phyloP scores from a whole-genome alignment of 2,113 vertebrate species.

The Sardina pilchardus region DNA sequence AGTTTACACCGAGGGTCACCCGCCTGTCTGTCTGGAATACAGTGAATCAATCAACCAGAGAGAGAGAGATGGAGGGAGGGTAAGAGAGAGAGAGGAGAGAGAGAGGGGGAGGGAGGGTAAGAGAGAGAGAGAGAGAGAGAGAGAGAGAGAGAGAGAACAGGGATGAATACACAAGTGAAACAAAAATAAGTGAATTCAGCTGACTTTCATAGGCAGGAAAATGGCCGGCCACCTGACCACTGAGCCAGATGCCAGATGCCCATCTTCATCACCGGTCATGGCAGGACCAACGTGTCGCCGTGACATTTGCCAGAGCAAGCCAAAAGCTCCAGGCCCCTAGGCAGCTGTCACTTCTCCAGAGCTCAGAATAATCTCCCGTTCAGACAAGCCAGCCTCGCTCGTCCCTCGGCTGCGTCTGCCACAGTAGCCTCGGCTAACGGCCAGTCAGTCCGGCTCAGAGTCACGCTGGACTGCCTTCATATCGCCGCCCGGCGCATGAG shows the following conservation, averaged over 20 bases:
- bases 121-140: background rate
- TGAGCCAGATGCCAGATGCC: background rate
- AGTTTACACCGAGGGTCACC: constrained; percentile 35
- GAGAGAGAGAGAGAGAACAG: background rate
- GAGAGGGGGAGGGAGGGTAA: background rate
- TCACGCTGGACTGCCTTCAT: background rate
- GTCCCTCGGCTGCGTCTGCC: background rate
- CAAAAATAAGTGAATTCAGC: constrained; percentile 49
- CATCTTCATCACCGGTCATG: constrained; percentile 42
- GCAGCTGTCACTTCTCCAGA: background rate
- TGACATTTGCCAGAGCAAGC: constrained; percentile 26
- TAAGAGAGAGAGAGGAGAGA: constrained; percentile 14
- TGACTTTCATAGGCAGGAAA: constrained; percentile 42
- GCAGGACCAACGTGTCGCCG: constrained; percentile 39
- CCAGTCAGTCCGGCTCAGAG: background rate
- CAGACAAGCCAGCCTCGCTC: background rate
- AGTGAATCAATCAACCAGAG: constrained; percentile 26
- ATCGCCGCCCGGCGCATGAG: background rate
- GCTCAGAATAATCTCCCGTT: background rate
- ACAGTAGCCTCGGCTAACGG: background rate
- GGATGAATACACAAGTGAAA: background rate
- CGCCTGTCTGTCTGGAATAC: constrained; percentile 45
- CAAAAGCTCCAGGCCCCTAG: constrained; percentile 13
- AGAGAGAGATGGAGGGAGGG: background rate
- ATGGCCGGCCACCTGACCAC: background rate